Percentiles rank a stretch among this genome's conserved stretches.
Evolutionary conservation across 2,888 invertebrate species (phyloP).

Genomic region (Lagria hirta): DNA sequence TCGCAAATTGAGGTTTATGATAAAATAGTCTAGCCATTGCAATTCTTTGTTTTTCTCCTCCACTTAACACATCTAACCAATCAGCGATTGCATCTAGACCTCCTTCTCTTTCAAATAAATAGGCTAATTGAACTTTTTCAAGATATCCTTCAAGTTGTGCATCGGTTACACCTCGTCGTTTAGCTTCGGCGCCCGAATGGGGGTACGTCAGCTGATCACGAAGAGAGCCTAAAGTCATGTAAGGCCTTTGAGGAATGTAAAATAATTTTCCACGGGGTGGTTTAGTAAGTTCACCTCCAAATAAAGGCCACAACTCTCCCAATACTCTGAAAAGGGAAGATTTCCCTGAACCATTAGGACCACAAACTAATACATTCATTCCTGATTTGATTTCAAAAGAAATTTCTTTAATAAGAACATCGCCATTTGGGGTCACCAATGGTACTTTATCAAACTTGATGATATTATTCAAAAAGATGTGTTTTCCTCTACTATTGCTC

Average conservation of each 20-base stretch:
- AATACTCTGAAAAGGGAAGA: constrained; percentile 94
- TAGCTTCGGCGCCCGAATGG: constrained; percentile 85
- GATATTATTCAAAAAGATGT: constrained; percentile 83
- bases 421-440: constrained; percentile 96
- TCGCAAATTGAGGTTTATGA: constrained; percentile 97
- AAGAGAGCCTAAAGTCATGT: constrained; percentile 95
- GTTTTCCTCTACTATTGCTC: constrained; percentile 73
- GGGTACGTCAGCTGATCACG: constrained; percentile 93
- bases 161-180: constrained; percentile 75
- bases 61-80: constrained; percentile 98
- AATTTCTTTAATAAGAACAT: constrained; percentile 85
- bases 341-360: constrained; percentile 98
- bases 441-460: constrained; percentile 93
- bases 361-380: constrained; percentile 96
- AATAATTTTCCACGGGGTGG: constrained; percentile 95
- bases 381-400: constrained; percentile 86
- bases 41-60: constrained; percentile 97
- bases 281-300: constrained; percentile 88
- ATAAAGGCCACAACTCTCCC: constrained; percentile 97
- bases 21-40: constrained; percentile 98
- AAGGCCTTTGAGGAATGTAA: constrained; percentile 96
- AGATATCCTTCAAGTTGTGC: constrained; percentile 74
- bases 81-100: constrained; percentile 93
- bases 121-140: constrained; percentile 79
- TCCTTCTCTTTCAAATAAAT: constrained; percentile 81